phyloP scores from a whole-genome alignment of 2,888 invertebrate species.

The Folsomia candida region DNA sequence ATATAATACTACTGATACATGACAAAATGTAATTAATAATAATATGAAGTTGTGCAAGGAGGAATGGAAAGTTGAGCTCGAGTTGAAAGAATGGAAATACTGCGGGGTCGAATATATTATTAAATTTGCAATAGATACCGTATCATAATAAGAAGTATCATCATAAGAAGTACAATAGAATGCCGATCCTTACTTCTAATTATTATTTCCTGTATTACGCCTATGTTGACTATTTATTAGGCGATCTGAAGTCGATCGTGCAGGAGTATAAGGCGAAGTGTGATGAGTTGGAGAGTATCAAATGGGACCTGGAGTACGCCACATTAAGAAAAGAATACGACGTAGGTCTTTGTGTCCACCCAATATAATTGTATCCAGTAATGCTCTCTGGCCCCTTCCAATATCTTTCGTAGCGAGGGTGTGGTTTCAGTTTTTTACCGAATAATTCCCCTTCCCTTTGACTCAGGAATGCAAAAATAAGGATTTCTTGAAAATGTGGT shows the following conservation, averaged over 20 bases:
- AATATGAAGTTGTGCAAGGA: background rate
- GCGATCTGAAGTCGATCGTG: constrained; percentile 54
- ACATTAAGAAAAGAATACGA: constrained; percentile 93
- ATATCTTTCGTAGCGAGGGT: background rate
- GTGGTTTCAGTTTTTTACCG: background rate
- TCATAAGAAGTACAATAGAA: too few relatives aligned
- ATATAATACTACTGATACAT: background rate
- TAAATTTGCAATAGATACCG: too few relatives aligned
- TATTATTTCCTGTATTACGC: too few relatives aligned
- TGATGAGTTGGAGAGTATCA: constrained; percentile 78
- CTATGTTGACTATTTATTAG: constrained; percentile 46
- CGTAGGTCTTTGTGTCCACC: constrained; percentile 63
- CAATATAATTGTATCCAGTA: background rate
- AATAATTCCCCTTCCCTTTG: background rate
- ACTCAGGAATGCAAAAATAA: background rate
- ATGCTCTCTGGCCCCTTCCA: background rate
- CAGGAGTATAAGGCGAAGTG: constrained; percentile 81
- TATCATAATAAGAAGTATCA: too few relatives aligned
- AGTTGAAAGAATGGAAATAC: background rate
- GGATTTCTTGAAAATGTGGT: background rate
- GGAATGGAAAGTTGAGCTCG: background rate
- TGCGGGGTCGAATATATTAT: too few relatives aligned
- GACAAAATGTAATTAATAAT: background rate
- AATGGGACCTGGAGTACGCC: constrained; percentile 97
- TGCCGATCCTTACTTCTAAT: too few relatives aligned